Base-by-base conservation (phyloP, 1,140 invertebrate genomes). In the Branchinecta lindahli region DNA sequence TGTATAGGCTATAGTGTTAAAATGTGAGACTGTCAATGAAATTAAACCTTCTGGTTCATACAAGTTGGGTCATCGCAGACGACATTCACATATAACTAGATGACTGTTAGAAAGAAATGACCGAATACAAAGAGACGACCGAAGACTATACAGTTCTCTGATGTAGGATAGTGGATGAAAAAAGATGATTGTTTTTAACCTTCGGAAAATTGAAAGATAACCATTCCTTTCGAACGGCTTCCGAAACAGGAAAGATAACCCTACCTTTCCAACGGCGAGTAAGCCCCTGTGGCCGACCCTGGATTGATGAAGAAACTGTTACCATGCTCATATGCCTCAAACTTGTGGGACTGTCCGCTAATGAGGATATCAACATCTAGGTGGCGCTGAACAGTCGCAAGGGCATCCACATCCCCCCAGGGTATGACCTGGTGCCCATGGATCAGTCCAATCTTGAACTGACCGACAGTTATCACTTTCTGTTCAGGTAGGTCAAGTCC, bases 251-350 rank as follows among this genome's bases (percentile, higher is more conserved):
- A 45, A 67, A 72, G 45, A 72, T 70, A 46, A 76, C n/a, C 82
- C 83, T 84, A 94, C 88, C 87, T 89, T 75, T 95, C 92, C 67
- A 96, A 79, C 33, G 94, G 88, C 83, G 89, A 94, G 76, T 94
- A 99, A 18, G 97, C 94, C 66, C 97, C 97, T 70, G 97, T 99
- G 8, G 95, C 96, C 65, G 94, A 97, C 20, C 97, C 97, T 67
- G 97, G 97, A 82, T 99, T 99, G 65, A 99, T 97, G 79, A 95
- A 99, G 81, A 99, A 98, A 78, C 96, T 96, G 75, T 94, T 96
- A 79, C 97, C 95, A 82, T 97, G 93, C 80, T 99, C 96, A 78
- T 95, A 98, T 0, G 95, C 94, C 79, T 97, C 93, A 83, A 98
- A 99, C 75, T 94, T 92, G 80, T 99, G 96, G 8, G 96, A 99